Percentiles rank a stretch among this genome's conserved stretches.
Conservation (phyloP, 2,797 vertebrate species). For the Sparus aurata region DNA sequence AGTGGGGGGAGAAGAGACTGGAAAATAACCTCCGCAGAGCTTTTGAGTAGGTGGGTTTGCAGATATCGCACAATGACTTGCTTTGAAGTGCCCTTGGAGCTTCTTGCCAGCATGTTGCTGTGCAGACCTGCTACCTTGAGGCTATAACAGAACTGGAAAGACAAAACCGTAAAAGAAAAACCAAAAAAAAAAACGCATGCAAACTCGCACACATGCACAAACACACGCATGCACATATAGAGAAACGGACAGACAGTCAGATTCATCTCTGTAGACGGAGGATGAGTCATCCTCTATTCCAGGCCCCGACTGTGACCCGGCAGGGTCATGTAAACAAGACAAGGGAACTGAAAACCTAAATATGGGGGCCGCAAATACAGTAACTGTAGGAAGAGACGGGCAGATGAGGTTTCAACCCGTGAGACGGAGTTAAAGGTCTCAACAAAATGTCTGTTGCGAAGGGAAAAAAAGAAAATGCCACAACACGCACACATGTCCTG, state of each 20-base stretch:
- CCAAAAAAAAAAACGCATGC: constrained; percentile 48
- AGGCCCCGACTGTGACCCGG: constrained; percentile 63
- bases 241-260: constrained; percentile 62
- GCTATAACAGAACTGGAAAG: constrained; percentile 55
- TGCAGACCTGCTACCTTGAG: constrained; percentile 61
- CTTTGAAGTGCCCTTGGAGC: constrained; percentile 24
- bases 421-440: constrained; percentile 38
- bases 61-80: constrained; percentile 37
- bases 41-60: constrained; percentile 37
- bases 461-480: not conserved
- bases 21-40: constrained; percentile 26
- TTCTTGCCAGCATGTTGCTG: constrained; percentile 59
- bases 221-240: constrained; percentile 24
- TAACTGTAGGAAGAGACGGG: constrained; percentile 32
- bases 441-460: constrained; percentile 21
- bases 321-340: constrained; percentile 77
- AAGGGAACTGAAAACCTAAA: constrained; percentile 67
- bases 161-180: constrained; percentile 25
- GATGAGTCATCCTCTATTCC: constrained; percentile 79
- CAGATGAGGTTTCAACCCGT: constrained; percentile 33
- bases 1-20: constrained; percentile 9
- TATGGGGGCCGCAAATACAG: constrained; percentile 45
- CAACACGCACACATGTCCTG: constrained; percentile 20
- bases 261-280: constrained; percentile 65
- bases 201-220: constrained; percentile 43